Evolutionary conservation across 1,140 invertebrate genomes (phyloP).

Genomic region (Drosophila melanogaster): DNA sequence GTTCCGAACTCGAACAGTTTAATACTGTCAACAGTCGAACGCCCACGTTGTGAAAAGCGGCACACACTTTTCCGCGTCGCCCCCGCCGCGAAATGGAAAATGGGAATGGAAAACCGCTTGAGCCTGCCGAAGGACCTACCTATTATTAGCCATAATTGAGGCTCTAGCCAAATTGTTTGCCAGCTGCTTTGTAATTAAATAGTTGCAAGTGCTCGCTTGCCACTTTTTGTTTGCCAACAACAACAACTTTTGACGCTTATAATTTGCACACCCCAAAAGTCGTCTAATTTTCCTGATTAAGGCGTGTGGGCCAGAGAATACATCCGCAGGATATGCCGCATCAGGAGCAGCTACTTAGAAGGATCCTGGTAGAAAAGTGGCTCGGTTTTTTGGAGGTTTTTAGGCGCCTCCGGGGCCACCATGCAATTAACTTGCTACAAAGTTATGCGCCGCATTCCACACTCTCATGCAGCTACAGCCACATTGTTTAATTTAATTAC

Average conservation of each 20-base stretch:
- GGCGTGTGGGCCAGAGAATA: conserved; percentile 8
- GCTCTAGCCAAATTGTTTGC: conserved; percentile 74
- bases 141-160: conserved; percentile 69
- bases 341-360: conserved; percentile 4
- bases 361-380: not conserved
- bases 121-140: conserved; percentile 26
- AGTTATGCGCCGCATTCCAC: conserved; percentile 54
- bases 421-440: conserved; percentile 71
- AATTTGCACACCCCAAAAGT: conserved; percentile 52
- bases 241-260: conserved; percentile 74
- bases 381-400: conserved; percentile 39
- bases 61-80: not conserved
- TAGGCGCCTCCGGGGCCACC: not conserved
- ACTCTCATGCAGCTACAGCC: conserved; percentile 48
- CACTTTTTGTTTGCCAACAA: conserved; percentile 75
- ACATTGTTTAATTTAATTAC: conserved; percentile 79
- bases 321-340: conserved; percentile 23
- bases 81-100: not conserved
- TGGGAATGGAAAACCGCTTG: not conserved
- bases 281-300: conserved; percentile 31
- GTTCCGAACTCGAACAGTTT: conserved; percentile 16
- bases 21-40: conserved; percentile 36
- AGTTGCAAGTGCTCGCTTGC: conserved; percentile 72
- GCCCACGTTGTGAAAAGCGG: conserved; percentile 6
- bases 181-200: conserved; percentile 78